phyloP scores from a whole-genome alignment of 1,140 invertebrate genomes.

The Macrocentrus cingulum region DNA sequence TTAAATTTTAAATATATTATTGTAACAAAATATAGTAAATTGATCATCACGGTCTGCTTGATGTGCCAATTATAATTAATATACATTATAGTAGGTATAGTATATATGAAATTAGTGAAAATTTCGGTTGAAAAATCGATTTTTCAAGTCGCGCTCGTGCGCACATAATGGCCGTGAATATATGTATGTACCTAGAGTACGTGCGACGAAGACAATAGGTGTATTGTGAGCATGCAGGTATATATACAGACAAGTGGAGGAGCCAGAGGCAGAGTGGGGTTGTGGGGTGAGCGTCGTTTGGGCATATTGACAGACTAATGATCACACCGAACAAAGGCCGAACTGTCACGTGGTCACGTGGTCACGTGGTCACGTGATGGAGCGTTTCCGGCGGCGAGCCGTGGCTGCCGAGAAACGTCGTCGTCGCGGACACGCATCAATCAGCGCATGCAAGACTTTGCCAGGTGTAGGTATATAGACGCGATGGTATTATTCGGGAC shows the following conservation, averaged over 20 bases:
- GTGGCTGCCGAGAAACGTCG: slow-evolving; percentile 9
- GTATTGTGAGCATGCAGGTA: slow-evolving; percentile 44
- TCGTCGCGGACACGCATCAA: slow-evolving; percentile 45
- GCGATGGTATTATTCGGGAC: slow-evolving; percentile 21
- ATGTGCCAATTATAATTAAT: too few relatives aligned
- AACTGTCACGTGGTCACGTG: slow-evolving; percentile 55
- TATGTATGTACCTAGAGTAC: too few relatives aligned
- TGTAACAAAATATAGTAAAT: too few relatives aligned
- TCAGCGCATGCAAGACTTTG: slow-evolving; percentile 33
- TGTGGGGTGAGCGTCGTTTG: slow-evolving; percentile 47
- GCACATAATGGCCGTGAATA: slow-evolving; percentile 54
- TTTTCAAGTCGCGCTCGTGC: slow-evolving; percentile 32
- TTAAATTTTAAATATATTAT: too few relatives aligned
- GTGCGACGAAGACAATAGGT: slow-evolving; percentile 53
- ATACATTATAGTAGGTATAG: too few relatives aligned
- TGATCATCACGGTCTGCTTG: too few relatives aligned
- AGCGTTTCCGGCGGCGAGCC: slow-evolving; percentile 52
- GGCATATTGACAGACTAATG: slow-evolving; percentile 61
- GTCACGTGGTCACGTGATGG: slow-evolving; percentile 57
- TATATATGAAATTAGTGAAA: background rate
- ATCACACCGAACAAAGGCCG: slow-evolving; percentile 55
- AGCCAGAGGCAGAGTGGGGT: slow-evolving; percentile 12
- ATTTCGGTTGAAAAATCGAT: background rate
- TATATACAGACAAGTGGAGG: background rate
- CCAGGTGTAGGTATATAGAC: slow-evolving; percentile 15